phyloP scores from a whole-genome alignment of 2,888 invertebrate species.

The Agapostemon virescens region DNA sequence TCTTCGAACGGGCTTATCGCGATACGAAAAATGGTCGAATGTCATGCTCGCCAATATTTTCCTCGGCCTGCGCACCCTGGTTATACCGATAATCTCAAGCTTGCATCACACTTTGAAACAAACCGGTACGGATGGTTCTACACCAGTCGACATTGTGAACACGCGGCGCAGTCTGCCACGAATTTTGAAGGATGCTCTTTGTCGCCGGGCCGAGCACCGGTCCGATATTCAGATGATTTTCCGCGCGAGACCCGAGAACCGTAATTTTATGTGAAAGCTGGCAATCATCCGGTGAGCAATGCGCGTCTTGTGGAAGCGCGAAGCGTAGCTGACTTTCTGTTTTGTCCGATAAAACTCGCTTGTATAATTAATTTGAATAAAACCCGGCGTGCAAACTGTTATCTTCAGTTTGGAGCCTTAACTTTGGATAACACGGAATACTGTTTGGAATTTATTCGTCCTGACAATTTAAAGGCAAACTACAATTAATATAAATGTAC shows the following conservation, averaged over 20 bases:
- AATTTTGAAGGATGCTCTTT: background rate
- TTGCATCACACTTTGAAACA: slow-evolving; percentile 37
- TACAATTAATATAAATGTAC: too few species aligned
- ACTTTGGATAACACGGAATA: background rate
- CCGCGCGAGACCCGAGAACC: background rate
- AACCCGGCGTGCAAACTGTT: background rate
- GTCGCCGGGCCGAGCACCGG: background rate
- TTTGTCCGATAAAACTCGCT: background rate
- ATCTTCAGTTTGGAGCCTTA: background rate
- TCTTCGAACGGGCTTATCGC: slow-evolving; percentile 51
- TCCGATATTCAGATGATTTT: background rate
- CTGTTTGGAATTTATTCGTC: background rate
- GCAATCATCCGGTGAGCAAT: background rate
- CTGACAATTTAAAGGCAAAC: background rate
- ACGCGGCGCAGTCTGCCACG: background rate
- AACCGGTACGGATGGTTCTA: slow-evolving; percentile 33
- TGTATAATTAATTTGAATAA: slow-evolving; percentile 10
- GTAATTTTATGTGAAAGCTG: slow-evolving; percentile 29
- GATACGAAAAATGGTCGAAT: slow-evolving; percentile 57
- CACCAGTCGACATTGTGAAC: background rate
- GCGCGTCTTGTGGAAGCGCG: background rate
- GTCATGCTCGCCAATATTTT: slow-evolving; percentile 59
- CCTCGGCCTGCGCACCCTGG: background rate
- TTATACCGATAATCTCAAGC: slow-evolving; percentile 38
- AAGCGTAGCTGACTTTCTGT: background rate